Evolutionary conservation across 92 coral and sea anemone species (phyloP).

Genomic region (Chrysogorgia sp.): DNA sequence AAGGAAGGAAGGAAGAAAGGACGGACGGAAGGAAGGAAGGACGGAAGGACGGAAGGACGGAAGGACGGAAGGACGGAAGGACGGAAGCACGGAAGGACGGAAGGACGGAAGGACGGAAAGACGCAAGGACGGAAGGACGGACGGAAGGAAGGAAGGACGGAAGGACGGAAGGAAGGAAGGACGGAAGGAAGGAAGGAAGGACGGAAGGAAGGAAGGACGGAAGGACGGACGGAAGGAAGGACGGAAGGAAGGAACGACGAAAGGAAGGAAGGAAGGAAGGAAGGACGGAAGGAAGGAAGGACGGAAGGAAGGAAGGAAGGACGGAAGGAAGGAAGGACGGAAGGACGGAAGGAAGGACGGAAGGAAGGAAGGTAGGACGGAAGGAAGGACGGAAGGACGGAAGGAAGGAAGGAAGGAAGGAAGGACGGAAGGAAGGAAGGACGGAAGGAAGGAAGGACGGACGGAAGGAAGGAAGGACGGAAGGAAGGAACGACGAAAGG

Average conservation of each 20-base stretch:
- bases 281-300: not conserved
- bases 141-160: not conserved
- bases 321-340: too few species aligned
- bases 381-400: not conserved
- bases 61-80: not conserved
- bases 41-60: too few species aligned
- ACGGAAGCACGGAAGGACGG: not conserved
- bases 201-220: not conserved
- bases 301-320: not conserved
- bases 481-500: slow-evolving; percentile 6
- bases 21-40: not conserved
- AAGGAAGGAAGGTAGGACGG: slow-evolving; percentile 7
- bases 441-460: not conserved
- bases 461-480: not conserved
- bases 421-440: not conserved
- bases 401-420: slow-evolving; percentile 7
- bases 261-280: too few species aligned
- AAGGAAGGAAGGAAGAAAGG: not conserved
- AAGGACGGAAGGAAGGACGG: not conserved
- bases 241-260: too few species aligned
- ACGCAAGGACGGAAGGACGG: not conserved
- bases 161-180: too few species aligned
- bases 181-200: too few species aligned
- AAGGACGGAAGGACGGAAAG: not conserved
- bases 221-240: not conserved